Evolutionary conservation across 2,888 invertebrate species (phyloP).

Genomic region (Philereme vetulata): DNA sequence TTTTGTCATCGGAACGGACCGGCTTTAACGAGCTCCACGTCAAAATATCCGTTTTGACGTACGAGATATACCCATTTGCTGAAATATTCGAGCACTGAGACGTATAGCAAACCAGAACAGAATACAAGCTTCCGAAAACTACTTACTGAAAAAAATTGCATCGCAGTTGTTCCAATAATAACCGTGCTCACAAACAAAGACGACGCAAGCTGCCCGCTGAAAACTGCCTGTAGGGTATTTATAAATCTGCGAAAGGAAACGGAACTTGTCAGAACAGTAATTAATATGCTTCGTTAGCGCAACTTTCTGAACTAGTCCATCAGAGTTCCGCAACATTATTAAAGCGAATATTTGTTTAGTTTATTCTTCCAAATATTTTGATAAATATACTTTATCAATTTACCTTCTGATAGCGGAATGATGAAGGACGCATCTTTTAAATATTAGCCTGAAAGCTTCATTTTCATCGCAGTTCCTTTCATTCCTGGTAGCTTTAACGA

Average conservation of each 20-base stretch:
- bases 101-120: background rate
- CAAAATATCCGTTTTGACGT: slow-evolving; percentile 3
- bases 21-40: slow-evolving; percentile 4
- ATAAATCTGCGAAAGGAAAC: slow-evolving; percentile 46
- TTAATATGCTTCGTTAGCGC: slow-evolving; percentile 11
- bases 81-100: background rate
- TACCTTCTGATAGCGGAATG: slow-evolving; percentile 56
- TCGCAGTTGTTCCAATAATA: slow-evolving; percentile 55
- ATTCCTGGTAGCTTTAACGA: slow-evolving; percentile 45
- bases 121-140: background rate
- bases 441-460: slow-evolving; percentile 53
- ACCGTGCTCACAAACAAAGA: slow-evolving; percentile 46
- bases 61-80: slow-evolving; percentile 1
- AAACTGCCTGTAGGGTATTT: slow-evolving; percentile 46
- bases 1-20: slow-evolving; percentile 2
- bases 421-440: slow-evolving; percentile 50
- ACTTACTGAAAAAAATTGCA: slow-evolving; percentile 60
- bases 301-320: slow-evolving; percentile 27
- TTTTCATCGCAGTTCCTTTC: slow-evolving; percentile 51
- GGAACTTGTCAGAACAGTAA: slow-evolving; percentile 1
- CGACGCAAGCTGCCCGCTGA: slow-evolving; percentile 50
- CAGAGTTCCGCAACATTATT: slow-evolving; percentile 19
- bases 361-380: slow-evolving; percentile 13
- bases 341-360: slow-evolving; percentile 27
- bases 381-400: slow-evolving; percentile 27